Evolutionary conservation across 1,140 invertebrate genomes (phyloP).

Genomic region (Magallana ariakensis): DNA sequence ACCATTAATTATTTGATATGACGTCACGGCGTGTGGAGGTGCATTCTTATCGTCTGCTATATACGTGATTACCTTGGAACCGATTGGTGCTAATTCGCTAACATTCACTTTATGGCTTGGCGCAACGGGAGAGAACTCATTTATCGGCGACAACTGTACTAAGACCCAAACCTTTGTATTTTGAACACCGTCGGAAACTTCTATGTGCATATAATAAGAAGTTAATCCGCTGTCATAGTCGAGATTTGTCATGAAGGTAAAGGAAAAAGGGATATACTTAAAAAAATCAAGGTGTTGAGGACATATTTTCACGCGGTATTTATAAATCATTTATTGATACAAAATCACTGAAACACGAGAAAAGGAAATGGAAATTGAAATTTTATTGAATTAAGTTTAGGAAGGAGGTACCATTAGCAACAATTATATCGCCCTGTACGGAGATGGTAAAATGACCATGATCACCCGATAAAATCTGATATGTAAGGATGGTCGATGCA

Average conservation of each 20-base stretch:
- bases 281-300: too few relatives aligned
- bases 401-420: neutral
- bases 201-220: neutral
- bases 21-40: constrained; percentile 56
- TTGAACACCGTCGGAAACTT: neutral
- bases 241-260: neutral
- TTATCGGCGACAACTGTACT: constrained; percentile 43
- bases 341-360: too few relatives aligned
- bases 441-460: neutral
- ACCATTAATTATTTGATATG: constrained; percentile 63
- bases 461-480: neutral
- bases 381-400: too few relatives aligned
- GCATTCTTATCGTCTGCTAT: constrained; percentile 61
- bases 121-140: constrained; percentile 67
- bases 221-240: neutral
- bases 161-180: constrained; percentile 10
- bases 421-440: neutral
- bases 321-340: too few relatives aligned
- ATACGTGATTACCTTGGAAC: constrained; percentile 53
- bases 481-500: neutral
- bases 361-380: too few relatives aligned
- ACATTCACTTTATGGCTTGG: constrained; percentile 39
- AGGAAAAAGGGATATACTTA: too few relatives aligned
- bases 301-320: too few relatives aligned
- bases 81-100: constrained; percentile 56